phyloP scores from a whole-genome alignment of 2,797 vertebrate species.

The Peromyscus attwateri region DNA sequence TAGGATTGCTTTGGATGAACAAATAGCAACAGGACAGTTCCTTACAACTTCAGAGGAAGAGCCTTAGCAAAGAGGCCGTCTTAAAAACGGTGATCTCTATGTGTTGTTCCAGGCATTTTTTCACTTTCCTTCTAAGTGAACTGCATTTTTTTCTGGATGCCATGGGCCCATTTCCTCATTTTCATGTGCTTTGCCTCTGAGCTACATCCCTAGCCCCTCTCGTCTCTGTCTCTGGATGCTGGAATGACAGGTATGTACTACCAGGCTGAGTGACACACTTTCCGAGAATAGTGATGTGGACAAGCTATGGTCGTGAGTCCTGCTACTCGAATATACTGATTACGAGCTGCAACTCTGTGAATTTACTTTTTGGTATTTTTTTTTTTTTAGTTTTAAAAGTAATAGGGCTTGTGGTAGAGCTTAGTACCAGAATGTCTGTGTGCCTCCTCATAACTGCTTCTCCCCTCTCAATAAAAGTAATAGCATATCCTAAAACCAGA shows the following conservation, averaged over 20 bases:
- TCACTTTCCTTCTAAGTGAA: neutral
- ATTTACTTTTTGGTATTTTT: neutral
- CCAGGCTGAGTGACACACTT: neutral
- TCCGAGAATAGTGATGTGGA: neutral
- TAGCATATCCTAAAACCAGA: neutral
- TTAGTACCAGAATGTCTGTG: neutral
- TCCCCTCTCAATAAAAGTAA: neutral
- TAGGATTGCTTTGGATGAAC: neutral
- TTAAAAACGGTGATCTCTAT: neutral
- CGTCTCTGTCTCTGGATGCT: neutral
- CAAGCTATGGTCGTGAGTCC: neutral
- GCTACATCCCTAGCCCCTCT: neutral
- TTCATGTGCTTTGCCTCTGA: neutral
- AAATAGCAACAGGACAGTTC: neutral
- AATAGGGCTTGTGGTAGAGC: neutral
- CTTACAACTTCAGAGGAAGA: neutral
- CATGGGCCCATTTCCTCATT: neutral
- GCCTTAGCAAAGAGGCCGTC: neutral
- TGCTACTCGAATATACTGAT: neutral
- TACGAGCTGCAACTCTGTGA: neutral
- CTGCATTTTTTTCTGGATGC: neutral
- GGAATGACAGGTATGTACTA: neutral
- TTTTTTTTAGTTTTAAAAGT: neutral
- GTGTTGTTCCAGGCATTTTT: neutral
- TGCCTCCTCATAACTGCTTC: neutral